Evolutionary conservation across 2,113 vertebrate genomes (phyloP).

Genomic region (Siniperca knerii): DNA sequence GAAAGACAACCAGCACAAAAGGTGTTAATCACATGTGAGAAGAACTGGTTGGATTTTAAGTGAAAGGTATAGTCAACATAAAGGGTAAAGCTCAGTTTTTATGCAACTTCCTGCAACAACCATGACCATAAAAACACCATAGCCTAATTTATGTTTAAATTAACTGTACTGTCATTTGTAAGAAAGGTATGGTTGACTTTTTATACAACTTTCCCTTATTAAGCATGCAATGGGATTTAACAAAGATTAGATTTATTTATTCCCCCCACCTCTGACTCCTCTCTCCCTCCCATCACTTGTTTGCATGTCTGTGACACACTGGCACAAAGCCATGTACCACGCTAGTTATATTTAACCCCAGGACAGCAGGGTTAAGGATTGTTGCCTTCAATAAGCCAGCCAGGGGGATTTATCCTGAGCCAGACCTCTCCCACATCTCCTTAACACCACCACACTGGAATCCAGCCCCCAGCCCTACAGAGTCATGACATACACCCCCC

Average conservation of each 20-base stretch:
- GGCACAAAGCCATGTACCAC: constrained; percentile 64
- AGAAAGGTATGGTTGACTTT: constrained; percentile 27
- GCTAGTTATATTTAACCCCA: constrained; percentile 81
- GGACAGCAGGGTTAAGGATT: constrained; percentile 74
- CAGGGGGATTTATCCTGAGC: constrained; percentile 77
- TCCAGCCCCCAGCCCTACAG: constrained; percentile 56
- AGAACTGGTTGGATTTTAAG: not conserved
- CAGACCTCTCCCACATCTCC: constrained; percentile 77
- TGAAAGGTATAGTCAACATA: not conserved
- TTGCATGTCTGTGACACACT: constrained; percentile 69
- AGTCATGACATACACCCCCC: constrained; percentile 68
- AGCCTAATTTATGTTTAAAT: constrained; percentile 4
- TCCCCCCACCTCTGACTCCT: constrained; percentile 49
- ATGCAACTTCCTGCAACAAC: not conserved
- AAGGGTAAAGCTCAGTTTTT: not conserved
- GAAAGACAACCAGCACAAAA: not conserved
- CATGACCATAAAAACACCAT: not conserved
- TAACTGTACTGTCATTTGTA: constrained; percentile 2
- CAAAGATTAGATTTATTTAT: constrained; percentile 57
- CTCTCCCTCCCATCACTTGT: constrained; percentile 53
- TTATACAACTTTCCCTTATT: constrained; percentile 38
- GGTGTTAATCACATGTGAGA: not conserved
- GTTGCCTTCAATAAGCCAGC: constrained; percentile 73
- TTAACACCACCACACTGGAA: constrained; percentile 70
- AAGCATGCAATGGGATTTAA: constrained; percentile 54